phyloP scores from a whole-genome alignment of 2,888 invertebrate species.

The Coremacera marginata region DNA sequence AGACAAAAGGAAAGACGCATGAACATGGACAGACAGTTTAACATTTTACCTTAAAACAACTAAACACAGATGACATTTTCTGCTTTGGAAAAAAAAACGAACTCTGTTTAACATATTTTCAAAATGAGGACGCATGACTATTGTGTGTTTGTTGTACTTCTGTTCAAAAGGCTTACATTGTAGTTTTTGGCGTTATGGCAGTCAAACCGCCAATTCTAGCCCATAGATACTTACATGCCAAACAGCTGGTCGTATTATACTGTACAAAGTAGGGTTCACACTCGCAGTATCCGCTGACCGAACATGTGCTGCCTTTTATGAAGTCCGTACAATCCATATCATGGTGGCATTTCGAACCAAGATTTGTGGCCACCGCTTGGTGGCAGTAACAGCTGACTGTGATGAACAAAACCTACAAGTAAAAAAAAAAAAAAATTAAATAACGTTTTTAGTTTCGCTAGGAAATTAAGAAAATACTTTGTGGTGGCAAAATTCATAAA shows the following conservation, averaged over 20 bases:
- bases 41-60: not conserved
- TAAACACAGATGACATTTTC: conserved; percentile 12
- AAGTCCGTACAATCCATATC: conserved; percentile 70
- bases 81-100: not conserved
- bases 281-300: conserved; percentile 76
- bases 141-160: not conserved
- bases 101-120: conserved; percentile 20
- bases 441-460: too few species aligned
- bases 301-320: conserved; percentile 69
- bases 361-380: conserved; percentile 48
- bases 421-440: not conserved
- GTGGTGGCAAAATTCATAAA: too few species aligned
- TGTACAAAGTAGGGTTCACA: conserved; percentile 87
- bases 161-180: conserved; percentile 6
- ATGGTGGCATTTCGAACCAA: conserved; percentile 69
- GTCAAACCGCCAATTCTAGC: too few species aligned
- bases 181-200: not conserved
- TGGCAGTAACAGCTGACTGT: conserved; percentile 44
- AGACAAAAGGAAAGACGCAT: not conserved
- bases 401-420: conserved; percentile 48
- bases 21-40: not conserved
- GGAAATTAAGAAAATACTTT: too few species aligned
- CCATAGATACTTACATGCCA: conserved; percentile 85
- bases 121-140: conserved; percentile 26
- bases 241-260: conserved; percentile 82